phyloP scores from a whole-genome alignment of 2,888 invertebrate species.

The Tipula helvola region DNA sequence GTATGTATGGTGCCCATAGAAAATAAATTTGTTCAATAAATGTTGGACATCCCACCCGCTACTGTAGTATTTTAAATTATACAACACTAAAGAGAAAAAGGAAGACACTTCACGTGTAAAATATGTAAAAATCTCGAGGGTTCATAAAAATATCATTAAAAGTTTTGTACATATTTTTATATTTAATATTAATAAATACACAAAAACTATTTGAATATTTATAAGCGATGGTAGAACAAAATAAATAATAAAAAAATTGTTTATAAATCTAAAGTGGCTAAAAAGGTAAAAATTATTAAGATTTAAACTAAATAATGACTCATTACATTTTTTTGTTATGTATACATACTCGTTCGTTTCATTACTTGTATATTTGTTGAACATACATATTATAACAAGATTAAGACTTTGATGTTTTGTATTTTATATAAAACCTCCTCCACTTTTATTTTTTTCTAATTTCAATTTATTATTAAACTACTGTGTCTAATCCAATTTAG shows the following conservation, averaged over 20 bases:
- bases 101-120: not conserved
- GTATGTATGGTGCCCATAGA: not conserved
- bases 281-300: not conserved
- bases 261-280: not conserved
- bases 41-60: not conserved
- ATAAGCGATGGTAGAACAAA: not conserved
- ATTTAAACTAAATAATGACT: not conserved
- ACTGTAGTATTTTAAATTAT: not conserved
- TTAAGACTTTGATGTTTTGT: not conserved
- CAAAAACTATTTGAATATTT: not conserved
- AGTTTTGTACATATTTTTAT: not conserved
- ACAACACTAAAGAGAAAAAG: not conserved
- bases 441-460: not conserved
- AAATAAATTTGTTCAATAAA: not conserved
- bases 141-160: not conserved
- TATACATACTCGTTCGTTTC: not conserved
- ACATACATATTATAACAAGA: not conserved
- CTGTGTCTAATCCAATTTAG: not conserved
- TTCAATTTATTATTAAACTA: not conserved
- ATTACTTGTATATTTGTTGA: not conserved
- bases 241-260: not conserved
- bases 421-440: not conserved
- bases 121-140: not conserved
- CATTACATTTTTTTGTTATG: not conserved
- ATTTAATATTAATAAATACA: not conserved